A percentile compares a stretch with the other conserved stretches of the same genome.
Conservation (phyloP, 2,113 vertebrate genomes). For the Aplodontia rufa region DNA sequence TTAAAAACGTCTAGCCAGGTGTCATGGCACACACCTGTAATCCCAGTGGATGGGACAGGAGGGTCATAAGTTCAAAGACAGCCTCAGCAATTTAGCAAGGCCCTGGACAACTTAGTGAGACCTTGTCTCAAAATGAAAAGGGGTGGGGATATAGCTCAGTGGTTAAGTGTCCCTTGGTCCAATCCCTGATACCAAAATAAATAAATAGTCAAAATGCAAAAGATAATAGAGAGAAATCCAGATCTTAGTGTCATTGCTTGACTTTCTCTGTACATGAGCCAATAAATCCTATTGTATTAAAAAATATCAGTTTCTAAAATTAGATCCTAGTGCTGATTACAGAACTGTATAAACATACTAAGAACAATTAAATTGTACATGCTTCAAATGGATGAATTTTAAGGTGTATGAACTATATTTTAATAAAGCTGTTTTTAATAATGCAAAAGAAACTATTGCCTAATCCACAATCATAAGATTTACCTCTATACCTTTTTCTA, state of each 20-base stretch:
- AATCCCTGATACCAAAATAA: too few relatives aligned
- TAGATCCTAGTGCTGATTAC: background rate
- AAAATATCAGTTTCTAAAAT: slow-evolving; percentile 38
- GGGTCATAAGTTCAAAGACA: too few relatives aligned
- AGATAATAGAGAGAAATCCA: background rate
- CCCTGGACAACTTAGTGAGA: too few relatives aligned
- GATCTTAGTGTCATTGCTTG: background rate
- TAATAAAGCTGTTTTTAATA: slow-evolving; percentile 17
- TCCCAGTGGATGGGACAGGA: too few relatives aligned
- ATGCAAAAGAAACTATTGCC: background rate
- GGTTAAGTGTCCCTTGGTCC: too few relatives aligned
- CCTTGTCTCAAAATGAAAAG: too few relatives aligned
- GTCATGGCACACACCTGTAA: too few relatives aligned
- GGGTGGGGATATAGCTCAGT: too few relatives aligned
- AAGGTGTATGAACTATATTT: slow-evolving; percentile 28
- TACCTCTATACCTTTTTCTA: background rate
- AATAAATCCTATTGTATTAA: slow-evolving; percentile 26
- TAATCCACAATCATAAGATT: slow-evolving; percentile 9
- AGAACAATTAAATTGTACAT: background rate
- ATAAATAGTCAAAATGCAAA: background rate
- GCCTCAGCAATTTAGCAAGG: background rate
- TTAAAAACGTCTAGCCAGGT: too few relatives aligned
- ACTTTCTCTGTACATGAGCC: background rate
- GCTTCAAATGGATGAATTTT: slow-evolving; percentile 18
- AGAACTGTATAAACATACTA: slow-evolving; percentile 35